Evolutionary conservation across 1,140 invertebrate species (phyloP), one percentile per base, ranked within the genome.

Genomic region (Hypsibius dujardini): DNA sequence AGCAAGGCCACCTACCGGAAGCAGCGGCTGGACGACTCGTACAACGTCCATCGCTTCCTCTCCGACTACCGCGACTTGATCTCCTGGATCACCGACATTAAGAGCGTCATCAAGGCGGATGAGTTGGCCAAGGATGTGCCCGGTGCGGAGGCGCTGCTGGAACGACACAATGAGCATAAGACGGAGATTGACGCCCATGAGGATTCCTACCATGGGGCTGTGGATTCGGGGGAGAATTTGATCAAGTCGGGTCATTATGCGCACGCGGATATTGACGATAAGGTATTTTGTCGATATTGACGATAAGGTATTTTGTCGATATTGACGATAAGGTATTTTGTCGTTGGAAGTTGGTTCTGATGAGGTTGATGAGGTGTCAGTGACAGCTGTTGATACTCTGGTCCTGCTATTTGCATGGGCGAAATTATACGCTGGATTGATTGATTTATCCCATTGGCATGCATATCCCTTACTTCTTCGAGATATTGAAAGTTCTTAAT

Each of bases 111-210:
- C 75, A 89, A 90, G 0, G 92, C 95, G 47, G 95, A 98, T 81
- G 95, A 98, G 79, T 81, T 98, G 72, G 95, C 95, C 3, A 98
- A 98, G 80, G 95, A 98, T 81, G 95, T 99, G 28, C 90, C 94
- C 69, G 94, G 94, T 0, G 95, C 95, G 1, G 95, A 98, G 81
- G 91, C 93, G 1, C 82, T 98, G 12, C 82, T 98, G 1, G 95
- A 98, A 79, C 84, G 93, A 69, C 94, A 98, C 78, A 93, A 97
- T 78, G 95, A 99, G 79, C 94, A 98, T 77, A 90, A 91, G 77
- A 83, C 83, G 76, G 95, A 98, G 82, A 98, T 99, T 76, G 95
- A 98, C 82, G 95, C 95, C 0, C 85, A 95, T 70, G 89, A 92
- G 76, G 95, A 99, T 78, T 95, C 90, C 76, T 96, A 97, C 79